Conservation (phyloP, 2,113 vertebrate species). For the Falco punctatus region DNA sequence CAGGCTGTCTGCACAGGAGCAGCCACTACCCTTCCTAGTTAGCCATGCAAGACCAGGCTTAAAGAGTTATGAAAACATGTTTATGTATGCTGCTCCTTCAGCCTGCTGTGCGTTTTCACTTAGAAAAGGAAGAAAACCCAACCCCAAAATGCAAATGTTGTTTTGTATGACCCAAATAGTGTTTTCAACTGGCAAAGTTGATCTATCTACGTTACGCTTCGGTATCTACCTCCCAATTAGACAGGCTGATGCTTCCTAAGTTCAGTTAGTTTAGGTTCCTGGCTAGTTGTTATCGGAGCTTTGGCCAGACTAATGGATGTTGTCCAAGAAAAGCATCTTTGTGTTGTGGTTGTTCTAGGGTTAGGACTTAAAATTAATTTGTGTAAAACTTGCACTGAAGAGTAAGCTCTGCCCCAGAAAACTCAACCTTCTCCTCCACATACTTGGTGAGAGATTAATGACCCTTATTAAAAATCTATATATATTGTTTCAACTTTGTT, state of each 20-base stretch:
- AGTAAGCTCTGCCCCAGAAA: slow-evolving; percentile 11
- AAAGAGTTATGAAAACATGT: background rate
- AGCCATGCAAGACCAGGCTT: background rate
- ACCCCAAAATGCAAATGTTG: background rate
- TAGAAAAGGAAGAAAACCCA: background rate
- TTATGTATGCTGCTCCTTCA: background rate
- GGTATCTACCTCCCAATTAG: background rate
- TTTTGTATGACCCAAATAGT: background rate
- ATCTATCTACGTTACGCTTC: background rate
- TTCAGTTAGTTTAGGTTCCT: background rate
- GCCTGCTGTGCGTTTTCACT: background rate
- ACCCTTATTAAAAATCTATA: background rate
- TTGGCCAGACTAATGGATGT: background rate
- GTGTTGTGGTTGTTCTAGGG: background rate
- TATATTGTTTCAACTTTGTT: background rate
- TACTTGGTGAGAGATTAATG: slow-evolving; percentile 33
- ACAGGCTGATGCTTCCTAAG: background rate
- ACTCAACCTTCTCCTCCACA: background rate
- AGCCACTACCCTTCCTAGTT: background rate
- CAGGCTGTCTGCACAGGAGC: background rate
- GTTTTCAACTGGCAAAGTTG: background rate
- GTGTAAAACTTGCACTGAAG: background rate
- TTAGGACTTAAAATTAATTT: slow-evolving; percentile 9
- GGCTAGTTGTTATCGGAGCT: background rate
- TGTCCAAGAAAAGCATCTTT: slow-evolving; percentile 15